Conservation (phyloP, 2,113 vertebrate species). For the Mesembrinibis cayennensis region DNA sequence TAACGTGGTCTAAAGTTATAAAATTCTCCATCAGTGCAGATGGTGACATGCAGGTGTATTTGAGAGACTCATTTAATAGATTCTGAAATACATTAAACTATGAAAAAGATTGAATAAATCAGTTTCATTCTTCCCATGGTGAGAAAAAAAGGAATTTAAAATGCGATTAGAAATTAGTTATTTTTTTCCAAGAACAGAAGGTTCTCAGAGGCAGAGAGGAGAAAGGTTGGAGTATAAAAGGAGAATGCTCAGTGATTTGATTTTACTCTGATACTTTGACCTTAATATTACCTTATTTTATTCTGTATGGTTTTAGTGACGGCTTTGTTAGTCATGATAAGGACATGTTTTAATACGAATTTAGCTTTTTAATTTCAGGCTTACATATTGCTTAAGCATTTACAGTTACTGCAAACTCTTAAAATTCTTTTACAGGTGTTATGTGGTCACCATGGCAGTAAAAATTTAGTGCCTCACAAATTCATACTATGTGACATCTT, state of each 20-base stretch:
- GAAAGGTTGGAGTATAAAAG: neutral
- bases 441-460: neutral
- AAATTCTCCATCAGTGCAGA: conserved; percentile 13
- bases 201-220: neutral
- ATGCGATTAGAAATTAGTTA: neutral
- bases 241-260: neutral
- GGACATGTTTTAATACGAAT: neutral
- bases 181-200: neutral
- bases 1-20: conserved; percentile 10
- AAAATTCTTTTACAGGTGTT: neutral
- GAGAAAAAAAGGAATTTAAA: neutral
- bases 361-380: neutral
- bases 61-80: neutral
- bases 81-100: neutral
- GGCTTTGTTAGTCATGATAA: neutral
- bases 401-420: neutral
- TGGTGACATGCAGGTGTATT: neutral
- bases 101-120: neutral
- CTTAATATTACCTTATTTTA: neutral
- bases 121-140: neutral
- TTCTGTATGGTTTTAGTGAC: neutral
- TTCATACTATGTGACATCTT: neutral
- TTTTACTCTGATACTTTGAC: neutral
- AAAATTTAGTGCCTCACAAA: neutral
- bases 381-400: neutral